Evolutionary conservation across 2,888 invertebrate species (phyloP).

Genomic region (Cartodere bifasciata): DNA sequence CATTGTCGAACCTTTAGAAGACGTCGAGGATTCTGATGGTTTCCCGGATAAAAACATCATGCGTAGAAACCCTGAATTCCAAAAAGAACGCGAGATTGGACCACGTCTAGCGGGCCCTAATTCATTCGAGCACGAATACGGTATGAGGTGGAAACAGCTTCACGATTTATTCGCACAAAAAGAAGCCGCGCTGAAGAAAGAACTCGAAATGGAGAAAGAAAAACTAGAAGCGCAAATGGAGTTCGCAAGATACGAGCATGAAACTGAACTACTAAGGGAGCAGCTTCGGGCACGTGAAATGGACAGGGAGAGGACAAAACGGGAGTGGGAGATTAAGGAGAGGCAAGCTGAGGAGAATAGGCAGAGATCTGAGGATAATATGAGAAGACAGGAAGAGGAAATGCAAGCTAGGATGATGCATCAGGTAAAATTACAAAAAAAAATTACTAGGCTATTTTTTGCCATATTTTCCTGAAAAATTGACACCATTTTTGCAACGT

Average conservation of each 20-base stretch:
- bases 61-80: constrained; percentile 66
- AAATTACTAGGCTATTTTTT: too few relatives aligned
- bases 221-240: constrained; percentile 96
- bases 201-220: constrained; percentile 81
- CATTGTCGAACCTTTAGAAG: constrained; percentile 82
- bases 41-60: constrained; percentile 59
- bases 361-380: constrained; percentile 42
- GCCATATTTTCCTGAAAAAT: too few relatives aligned
- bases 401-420: constrained; percentile 64
- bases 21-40: constrained; percentile 87
- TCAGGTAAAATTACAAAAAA: too few relatives aligned
- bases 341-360: constrained; percentile 70
- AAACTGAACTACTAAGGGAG: constrained; percentile 87
- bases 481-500: too few relatives aligned
- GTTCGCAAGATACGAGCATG: constrained; percentile 91
- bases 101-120: constrained; percentile 82
- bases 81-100: constrained; percentile 64
- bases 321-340: constrained; percentile 39
- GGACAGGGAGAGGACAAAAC: constrained; percentile 66
- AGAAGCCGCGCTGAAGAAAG: constrained; percentile 76
- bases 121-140: constrained; percentile 93
- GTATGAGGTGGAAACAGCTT: constrained; percentile 92
- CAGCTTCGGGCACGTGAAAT: constrained; percentile 76
- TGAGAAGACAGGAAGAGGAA: constrained; percentile 62
- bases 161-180: constrained; percentile 86